Base-by-base conservation (phyloP, 2,888 invertebrate species). In the Molanna angustata region DNA sequence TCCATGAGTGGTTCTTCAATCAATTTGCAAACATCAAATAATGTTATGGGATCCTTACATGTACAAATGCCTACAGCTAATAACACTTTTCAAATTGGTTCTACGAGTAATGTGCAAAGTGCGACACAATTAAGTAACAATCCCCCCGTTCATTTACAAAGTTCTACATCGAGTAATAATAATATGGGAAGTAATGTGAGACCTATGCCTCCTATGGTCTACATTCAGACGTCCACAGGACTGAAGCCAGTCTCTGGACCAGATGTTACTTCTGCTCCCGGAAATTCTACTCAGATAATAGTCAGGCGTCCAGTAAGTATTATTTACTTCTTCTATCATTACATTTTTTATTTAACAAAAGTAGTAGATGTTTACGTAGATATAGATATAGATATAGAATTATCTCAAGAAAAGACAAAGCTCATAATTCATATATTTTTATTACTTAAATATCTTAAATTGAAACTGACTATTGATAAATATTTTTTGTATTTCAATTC, bases 121-220 rank as follows among this genome's bases (percentile, higher is more conserved):
- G 11, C 33, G 4, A 4, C 4, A 6, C 33, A 3, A 20, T 21
- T 21, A 18, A 41, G n/a, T 4, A 20, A 16, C 74, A 65, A 61
- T 66, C 74, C 11, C 63, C 19, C 46, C 2, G 44, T 76, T 57
- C 75, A 75, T 61, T 59, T 69, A 52, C 62, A 69, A 19, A 56
- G 69, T 17, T 67, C 69, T 4, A 67, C 62, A 44, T 57, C 66
- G 37, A 64, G 60, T 14, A 64, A 54, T 49, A 52, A 65, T 42
- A 66, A 67, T 9, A n/a, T 54, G 48, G 62, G 76, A 48, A 71
- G 72, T 18, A 58, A 69, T 1, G 63, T 67, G 0, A 66, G 76
- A 51, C 65, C 74, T 35, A 69, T 80, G 59, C 71, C 81, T n/a
- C 81, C 80, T 61, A 71, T 82, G 59, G 79, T 82, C 32, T 82